Percentiles rank a stretch among this genome's conserved stretches.
Conservation (phyloP, 2,113 vertebrate genomes). For the Nycticryphes semicollaris region DNA sequence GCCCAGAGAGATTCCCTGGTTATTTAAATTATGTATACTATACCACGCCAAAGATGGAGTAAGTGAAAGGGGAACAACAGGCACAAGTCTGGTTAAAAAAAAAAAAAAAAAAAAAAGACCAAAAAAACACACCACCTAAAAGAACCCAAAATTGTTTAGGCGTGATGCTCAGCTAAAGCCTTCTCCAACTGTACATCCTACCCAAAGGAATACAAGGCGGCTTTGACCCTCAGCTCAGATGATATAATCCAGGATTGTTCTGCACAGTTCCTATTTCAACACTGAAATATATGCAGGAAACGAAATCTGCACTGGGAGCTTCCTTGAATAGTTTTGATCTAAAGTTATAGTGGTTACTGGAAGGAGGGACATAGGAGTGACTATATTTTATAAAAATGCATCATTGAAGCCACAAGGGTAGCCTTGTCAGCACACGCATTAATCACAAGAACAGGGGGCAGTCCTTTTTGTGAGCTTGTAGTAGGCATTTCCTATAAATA, state of each 20-base stretch:
- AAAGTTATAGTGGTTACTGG: slow-evolving; percentile 57
- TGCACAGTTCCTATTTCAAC: slow-evolving; percentile 68
- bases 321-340: slow-evolving; percentile 69
- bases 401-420: not conserved
- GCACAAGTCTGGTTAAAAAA: slow-evolving; percentile 61
- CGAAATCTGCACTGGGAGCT: slow-evolving; percentile 56
- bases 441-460: not conserved
- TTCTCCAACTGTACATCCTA: slow-evolving; percentile 73
- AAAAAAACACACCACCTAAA: not conserved
- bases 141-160: slow-evolving; percentile 51
- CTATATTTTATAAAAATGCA: not conserved
- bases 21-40: slow-evolving; percentile 96
- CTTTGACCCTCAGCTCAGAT: slow-evolving; percentile 77
- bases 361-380: not conserved
- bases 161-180: slow-evolving; percentile 72
- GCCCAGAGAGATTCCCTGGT: slow-evolving; percentile 90
- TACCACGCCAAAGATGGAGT: slow-evolving; percentile 80
- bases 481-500: not conserved
- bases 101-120: slow-evolving; percentile 1
- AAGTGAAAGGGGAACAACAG: slow-evolving; percentile 81
- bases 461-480: not conserved
- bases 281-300: slow-evolving; percentile 68
- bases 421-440: not conserved
- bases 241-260: slow-evolving; percentile 51
- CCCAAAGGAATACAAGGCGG: slow-evolving; percentile 83